Percentiles rank a stretch among this genome's conserved stretches.
phyloP scores from a whole-genome alignment of 1,140 invertebrate species.

The Pachypeltis micranthus region DNA sequence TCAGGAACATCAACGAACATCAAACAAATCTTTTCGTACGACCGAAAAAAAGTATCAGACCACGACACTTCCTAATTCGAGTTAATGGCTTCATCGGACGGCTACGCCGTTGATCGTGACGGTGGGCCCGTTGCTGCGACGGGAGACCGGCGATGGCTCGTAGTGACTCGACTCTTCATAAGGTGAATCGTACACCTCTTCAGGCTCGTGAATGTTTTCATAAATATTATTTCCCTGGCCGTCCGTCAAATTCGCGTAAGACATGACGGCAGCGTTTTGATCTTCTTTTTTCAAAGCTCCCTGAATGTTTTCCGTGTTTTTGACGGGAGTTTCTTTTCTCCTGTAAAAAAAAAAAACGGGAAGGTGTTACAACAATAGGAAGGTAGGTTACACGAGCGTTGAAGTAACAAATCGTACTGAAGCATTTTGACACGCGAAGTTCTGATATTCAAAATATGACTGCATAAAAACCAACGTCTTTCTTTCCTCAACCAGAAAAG shows the following conservation, averaged over 20 bases:
- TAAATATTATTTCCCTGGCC: slow-evolving; percentile 48
- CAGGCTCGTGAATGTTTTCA: slow-evolving; percentile 54
- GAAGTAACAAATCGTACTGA: too few species aligned
- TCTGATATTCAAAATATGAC: too few species aligned
- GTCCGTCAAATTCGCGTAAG: slow-evolving; percentile 64
- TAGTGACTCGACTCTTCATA: slow-evolving; percentile 54
- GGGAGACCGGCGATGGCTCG: slow-evolving; percentile 49
- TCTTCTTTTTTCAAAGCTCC: slow-evolving; percentile 72
- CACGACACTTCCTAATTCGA: background rate
- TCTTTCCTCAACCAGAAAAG: too few species aligned
- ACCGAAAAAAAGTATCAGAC: too few species aligned
- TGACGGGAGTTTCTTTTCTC: slow-evolving; percentile 68
- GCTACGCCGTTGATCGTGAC: slow-evolving; percentile 62
- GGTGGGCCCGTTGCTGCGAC: slow-evolving; percentile 38
- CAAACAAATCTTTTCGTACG: too few species aligned
- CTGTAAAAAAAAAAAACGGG: slow-evolving; percentile 37
- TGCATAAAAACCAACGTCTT: too few species aligned
- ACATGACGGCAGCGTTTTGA: slow-evolving; percentile 72
- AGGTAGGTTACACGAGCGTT: too few species aligned
- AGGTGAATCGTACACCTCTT: slow-evolving; percentile 58
- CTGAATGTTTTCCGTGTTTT: slow-evolving; percentile 77
- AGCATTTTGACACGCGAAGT: too few species aligned
- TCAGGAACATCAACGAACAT: too few species aligned
- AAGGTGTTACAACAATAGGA: too few species aligned
- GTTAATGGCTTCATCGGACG: slow-evolving; percentile 40